Evolutionary conservation across 2,888 invertebrate genomes (phyloP).

Genomic region (Agapetus fuscipes): DNA sequence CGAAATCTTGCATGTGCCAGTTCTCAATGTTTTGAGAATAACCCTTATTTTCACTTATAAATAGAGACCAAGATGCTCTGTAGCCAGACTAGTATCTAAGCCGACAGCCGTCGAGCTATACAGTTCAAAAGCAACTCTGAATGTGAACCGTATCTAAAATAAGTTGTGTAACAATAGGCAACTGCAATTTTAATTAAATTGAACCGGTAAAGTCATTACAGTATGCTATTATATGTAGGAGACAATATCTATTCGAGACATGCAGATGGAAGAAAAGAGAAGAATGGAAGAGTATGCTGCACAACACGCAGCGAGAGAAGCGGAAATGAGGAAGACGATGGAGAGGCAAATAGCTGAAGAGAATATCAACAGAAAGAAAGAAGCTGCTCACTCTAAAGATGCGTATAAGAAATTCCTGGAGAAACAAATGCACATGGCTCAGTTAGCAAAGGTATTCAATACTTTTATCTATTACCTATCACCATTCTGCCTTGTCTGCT

Average conservation of each 20-base stretch:
- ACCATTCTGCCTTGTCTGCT: no score
- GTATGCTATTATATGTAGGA: conserved; percentile 11
- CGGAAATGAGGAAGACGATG: conserved; percentile 5
- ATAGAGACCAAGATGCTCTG: no score
- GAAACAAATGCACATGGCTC: conserved; percentile 11
- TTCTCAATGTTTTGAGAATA: no score
- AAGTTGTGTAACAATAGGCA: no score
- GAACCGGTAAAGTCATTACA: no score
- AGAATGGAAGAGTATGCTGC: conserved; percentile 2
- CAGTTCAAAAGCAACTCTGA: no score
- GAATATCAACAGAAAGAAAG: conserved; percentile 5
- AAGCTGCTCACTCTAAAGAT: conserved; percentile 7
- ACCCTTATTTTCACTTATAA: no score
- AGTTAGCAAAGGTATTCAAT: conserved; percentile 10
- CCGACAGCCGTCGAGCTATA: no score
- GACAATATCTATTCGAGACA: conserved; percentile 12
- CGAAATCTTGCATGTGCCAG: no score
- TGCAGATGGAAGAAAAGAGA: conserved; percentile 15
- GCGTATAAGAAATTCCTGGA: conserved; percentile 15
- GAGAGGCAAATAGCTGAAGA: conserved; percentile 5
- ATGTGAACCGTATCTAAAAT: no score
- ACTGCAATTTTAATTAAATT: no score
- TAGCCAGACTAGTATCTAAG: no score
- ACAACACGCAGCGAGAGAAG: conserved; percentile 5
- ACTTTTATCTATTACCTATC: neutral